A percentile compares a stretch with the other conserved stretches of the same genome.
These are phyloP conservation scores for Scylla paramamosain DNA, from an alignment of 1,140 invertebrate genomes.

Conservation along the genomic window DNA sequence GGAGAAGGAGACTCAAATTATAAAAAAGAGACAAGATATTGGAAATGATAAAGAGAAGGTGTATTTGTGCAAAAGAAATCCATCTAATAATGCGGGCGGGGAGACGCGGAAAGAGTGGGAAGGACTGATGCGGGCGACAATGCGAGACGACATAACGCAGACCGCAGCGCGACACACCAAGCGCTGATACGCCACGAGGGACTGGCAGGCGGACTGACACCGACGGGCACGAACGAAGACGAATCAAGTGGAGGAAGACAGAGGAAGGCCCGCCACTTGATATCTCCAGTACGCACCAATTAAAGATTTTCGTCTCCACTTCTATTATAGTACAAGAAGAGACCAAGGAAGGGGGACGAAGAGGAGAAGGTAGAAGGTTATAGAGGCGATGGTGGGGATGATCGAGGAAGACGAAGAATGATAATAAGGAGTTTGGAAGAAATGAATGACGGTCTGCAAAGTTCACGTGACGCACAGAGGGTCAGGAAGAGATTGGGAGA, in stretches of 20 bases:
- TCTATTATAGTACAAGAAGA: neutral
- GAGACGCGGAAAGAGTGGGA: neutral
- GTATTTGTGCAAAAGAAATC: neutral
- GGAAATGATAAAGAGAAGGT: neutral
- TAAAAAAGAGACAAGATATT: neutral
- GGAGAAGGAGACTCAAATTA: neutral
- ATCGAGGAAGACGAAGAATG: neutral
- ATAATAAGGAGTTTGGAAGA: neutral
- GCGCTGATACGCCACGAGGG: slow-evolving; percentile 30
- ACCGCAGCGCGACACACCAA: neutral
- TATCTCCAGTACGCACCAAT: slow-evolving; percentile 49
- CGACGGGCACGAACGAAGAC: slow-evolving; percentile 37
- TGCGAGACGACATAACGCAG: neutral
- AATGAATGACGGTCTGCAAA: neutral
- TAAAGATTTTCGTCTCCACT: slow-evolving; percentile 46
- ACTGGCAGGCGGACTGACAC: slow-evolving; percentile 38
- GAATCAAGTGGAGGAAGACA: slow-evolving; percentile 16
- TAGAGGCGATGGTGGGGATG: neutral
- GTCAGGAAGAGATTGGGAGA: neutral
- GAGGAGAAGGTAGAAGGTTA: neutral
- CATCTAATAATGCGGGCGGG: neutral
- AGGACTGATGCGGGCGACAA: neutral
- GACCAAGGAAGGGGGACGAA: neutral
- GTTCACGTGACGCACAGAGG: neutral
- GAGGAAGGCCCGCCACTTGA: neutral